Conservation (phyloP, 1,140 invertebrate species). For the Nomia melanderi region DNA sequence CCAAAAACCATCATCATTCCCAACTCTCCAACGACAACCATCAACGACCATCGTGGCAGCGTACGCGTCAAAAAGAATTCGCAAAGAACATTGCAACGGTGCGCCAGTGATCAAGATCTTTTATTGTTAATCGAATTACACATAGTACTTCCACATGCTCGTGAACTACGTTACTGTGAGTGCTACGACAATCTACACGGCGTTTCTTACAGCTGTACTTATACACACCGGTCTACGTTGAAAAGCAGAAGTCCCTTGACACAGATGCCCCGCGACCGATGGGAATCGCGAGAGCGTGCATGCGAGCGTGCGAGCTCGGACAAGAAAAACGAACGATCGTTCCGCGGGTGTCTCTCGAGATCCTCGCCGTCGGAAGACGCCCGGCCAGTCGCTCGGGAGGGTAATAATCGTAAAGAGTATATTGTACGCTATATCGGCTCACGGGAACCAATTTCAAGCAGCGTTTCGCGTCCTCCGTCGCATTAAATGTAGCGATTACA, state of each 20-base stretch:
- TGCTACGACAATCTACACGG: slow-evolving; percentile 54
- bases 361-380: too few relatives aligned
- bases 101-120: slow-evolving; percentile 57
- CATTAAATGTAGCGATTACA: slow-evolving; percentile 27
- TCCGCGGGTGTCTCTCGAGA: not conserved
- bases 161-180: slow-evolving; percentile 48
- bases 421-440: slow-evolving; percentile 24
- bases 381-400: slow-evolving; percentile 6
- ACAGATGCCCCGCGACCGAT: not conserved
- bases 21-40: too few relatives aligned
- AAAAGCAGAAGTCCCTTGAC: slow-evolving; percentile 41
- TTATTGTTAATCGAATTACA: slow-evolving; percentile 67
- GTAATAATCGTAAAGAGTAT: slow-evolving; percentile 42
- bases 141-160: slow-evolving; percentile 49
- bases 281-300: too few relatives aligned
- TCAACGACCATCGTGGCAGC: too few relatives aligned
- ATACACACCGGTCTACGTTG: slow-evolving; percentile 43
- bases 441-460: slow-evolving; percentile 21
- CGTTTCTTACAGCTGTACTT: slow-evolving; percentile 52
- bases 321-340: too few relatives aligned
- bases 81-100: not conserved
- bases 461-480: not conserved
- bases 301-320: too few relatives aligned
- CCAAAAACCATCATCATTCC: too few relatives aligned
- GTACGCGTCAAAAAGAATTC: not conserved